phyloP scores from a whole-genome alignment of 2,888 invertebrate species.

The Oasisia sp. region DNA sequence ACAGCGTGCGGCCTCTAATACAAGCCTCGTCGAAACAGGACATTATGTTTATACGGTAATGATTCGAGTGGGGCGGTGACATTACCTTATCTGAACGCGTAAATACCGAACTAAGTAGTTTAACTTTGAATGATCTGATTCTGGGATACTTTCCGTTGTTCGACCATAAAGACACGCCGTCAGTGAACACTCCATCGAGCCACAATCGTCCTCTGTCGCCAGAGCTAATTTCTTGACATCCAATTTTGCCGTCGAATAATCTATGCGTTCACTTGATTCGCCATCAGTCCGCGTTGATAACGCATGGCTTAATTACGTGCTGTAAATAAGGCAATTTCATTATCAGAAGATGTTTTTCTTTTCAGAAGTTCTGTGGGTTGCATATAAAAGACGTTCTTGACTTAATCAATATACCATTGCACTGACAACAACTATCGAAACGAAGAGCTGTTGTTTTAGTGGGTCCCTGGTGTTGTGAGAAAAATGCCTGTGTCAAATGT shows the following conservation, averaged over 20 bases:
- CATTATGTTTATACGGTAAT: slow-evolving; percentile 17
- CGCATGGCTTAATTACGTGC: neutral
- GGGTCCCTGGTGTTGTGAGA: neutral
- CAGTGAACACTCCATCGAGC: neutral
- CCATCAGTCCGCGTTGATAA: neutral
- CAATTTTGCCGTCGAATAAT: neutral
- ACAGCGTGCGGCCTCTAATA: slow-evolving; percentile 10
- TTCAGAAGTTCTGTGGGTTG: neutral
- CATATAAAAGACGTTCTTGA: neutral
- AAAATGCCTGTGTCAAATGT: neutral
- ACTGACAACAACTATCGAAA: neutral
- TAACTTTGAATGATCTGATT: neutral
- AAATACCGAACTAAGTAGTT: slow-evolving; percentile 17
- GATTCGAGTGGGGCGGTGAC: neutral
- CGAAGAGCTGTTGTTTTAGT: neutral
- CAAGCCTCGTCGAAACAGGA: neutral
- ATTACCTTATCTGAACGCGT: neutral
- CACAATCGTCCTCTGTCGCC: neutral
- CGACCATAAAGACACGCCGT: neutral
- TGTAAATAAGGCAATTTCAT: neutral
- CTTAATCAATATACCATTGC: neutral
- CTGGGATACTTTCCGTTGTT: neutral
- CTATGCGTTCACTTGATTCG: neutral
- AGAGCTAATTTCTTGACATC: neutral
- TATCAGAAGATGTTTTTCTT: neutral